A percentile compares a stretch with the other conserved stretches of the same genome.
Conservation (phyloP, 1,140 invertebrate genomes). For the Drosophila rufa region DNA sequence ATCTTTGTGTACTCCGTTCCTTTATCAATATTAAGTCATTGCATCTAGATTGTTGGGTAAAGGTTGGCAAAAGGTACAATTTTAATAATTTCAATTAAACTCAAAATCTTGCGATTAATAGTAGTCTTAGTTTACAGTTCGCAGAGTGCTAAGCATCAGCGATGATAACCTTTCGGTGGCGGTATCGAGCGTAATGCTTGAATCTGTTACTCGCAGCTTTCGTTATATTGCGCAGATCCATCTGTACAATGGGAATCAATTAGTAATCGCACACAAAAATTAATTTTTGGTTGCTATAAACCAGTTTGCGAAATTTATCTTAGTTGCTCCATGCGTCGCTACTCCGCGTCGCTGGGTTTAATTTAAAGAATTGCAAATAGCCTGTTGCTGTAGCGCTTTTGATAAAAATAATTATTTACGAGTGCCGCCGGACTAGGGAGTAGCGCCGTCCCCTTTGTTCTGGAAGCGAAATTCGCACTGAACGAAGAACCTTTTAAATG, state of each 20-base stretch:
- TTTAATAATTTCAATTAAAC: constrained; percentile 1
- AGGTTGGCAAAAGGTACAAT: no score
- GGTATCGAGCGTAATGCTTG: neutral
- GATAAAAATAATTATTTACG: no score
- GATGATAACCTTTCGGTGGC: constrained; percentile 24
- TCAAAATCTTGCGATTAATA: neutral
- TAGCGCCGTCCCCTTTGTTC: constrained; percentile 19
- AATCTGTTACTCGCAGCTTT: neutral
- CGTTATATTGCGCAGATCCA: constrained; percentile 2
- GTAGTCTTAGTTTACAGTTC: constrained; percentile 1
- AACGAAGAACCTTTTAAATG: constrained; percentile 37
- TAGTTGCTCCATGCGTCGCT: neutral
- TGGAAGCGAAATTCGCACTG: constrained; percentile 46
- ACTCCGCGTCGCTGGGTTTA: constrained; percentile 10
- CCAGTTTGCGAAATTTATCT: constrained; percentile 38
- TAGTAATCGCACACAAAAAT: constrained; percentile 15
- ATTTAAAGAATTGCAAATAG: constrained; percentile 3
- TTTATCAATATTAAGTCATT: neutral
- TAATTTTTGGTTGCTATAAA: constrained; percentile 20
- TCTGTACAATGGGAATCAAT: constrained; percentile 18
- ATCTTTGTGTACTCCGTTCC: neutral
- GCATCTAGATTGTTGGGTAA: neutral
- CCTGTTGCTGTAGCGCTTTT: no score
- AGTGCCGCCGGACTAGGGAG: neutral
- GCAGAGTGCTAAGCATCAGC: neutral